These are phyloP conservation scores for Agapostemon virescens DNA, from an alignment of 2,888 invertebrate genomes.

Conservation along the genomic window DNA sequence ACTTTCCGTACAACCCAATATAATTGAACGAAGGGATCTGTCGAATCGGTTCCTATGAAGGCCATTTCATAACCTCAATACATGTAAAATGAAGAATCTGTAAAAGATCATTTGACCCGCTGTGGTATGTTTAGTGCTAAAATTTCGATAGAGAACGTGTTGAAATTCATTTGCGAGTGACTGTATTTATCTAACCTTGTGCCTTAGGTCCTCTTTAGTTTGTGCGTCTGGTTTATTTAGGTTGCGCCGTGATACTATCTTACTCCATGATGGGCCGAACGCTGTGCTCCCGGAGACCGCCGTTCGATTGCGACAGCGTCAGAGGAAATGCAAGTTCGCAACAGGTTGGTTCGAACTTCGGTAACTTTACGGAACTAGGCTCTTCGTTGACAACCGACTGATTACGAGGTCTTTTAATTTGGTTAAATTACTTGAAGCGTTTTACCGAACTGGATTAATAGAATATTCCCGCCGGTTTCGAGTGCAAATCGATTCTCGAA, in stretches of 20 bases:
- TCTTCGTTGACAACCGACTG: neutral
- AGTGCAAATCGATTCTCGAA: conserved; percentile 7
- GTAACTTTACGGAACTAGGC: neutral
- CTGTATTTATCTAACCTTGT: too few species aligned
- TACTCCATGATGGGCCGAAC: conserved; percentile 87
- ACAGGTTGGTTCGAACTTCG: conserved; percentile 81
- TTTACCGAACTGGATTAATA: neutral
- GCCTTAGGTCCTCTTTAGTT: neutral
- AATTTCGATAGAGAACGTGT: too few species aligned
- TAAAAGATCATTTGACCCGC: too few species aligned
- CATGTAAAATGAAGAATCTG: too few species aligned
- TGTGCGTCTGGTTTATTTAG: conserved; percentile 79
- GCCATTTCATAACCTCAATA: too few species aligned
- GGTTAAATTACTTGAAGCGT: neutral
- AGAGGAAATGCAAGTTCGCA: conserved; percentile 85
- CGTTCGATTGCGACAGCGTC: conserved; percentile 84
- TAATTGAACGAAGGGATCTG: too few species aligned
- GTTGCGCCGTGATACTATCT: conserved; percentile 85
- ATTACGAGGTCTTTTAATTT: neutral
- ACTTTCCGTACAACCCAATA: too few species aligned
- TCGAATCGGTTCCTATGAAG: too few species aligned
- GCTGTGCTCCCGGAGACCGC: conserved; percentile 86
- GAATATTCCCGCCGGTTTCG: neutral
- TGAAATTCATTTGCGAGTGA: too few species aligned
- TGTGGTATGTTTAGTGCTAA: too few species aligned